Base-by-base conservation (phyloP, 64 coral and sea anemone species). In the Anthopleura sola region DNA sequence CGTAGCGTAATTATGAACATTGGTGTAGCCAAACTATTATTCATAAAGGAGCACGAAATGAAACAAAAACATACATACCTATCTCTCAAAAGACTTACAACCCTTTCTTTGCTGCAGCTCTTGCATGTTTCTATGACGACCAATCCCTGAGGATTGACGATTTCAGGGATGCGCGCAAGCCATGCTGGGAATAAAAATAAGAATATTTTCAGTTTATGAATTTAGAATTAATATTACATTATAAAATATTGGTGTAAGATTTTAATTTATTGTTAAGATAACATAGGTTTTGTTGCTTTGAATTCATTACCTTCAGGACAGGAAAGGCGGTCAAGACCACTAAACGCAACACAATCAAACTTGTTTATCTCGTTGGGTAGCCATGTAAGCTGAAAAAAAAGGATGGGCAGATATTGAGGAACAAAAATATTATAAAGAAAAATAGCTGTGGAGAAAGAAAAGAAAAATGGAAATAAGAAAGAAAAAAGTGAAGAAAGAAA, bases 121-220 rank as follows among this genome's bases (percentile, higher is more conserved):
- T 44, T 19, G 53, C 71, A 49, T 37, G 83, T 86, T 40, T 80
- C 84, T 40, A 91, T 81, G 6, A 64, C 13, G 21, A 91, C 33
- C 15, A 91, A 46, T 1, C 89, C 89, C 8, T 34, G 9, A 24
- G 83, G 36, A 26, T 86, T 86, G 11, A 91, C 56, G 6, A 91
- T 91, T 36, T 91, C 89, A 69, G 83, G 84, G 54, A 86, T 49
- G 75, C 89, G 89, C 18, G 85, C 49, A 56, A 91, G 55, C 89
- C 89, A 91, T 6, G 84, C 84, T 91, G 60, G 15, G n/a, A 46
- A 79, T 29, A 71, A 31, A 15, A 32, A 71, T 1, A 12, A 12
- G 1, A 9, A 26, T 62, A 6, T 62, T 21, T 2, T 19, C 20
- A 58, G n/a, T 62, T 6, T 21, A 62, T 62, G 5, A 24, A 26